Evolutionary conservation across 1,140 invertebrate species (phyloP).

Genomic region (Eubasilissa regina): DNA sequence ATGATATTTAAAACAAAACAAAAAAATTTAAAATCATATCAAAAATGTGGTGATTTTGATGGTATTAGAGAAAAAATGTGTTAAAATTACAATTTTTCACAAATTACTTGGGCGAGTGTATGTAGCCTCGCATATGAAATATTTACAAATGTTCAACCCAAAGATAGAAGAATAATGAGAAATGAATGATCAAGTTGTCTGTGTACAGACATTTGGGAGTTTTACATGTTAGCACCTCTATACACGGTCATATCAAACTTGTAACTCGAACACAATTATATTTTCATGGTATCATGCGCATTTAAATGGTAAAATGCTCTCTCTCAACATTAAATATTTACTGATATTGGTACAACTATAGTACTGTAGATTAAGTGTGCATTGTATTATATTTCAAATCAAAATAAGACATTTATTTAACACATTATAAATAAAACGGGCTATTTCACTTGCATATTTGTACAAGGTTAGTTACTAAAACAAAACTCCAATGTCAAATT

Average conservation of each 20-base stretch:
- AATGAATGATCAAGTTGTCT: constrained; percentile 27
- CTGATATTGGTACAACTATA: no score
- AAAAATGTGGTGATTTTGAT: no score
- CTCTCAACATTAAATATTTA: no score
- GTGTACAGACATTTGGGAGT: constrained; percentile 16
- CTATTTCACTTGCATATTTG: no score
- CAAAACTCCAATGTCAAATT: constrained; percentile 13
- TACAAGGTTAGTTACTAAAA: background rate
- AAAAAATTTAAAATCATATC: no score
- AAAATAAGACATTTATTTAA: no score
- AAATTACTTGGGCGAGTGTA: constrained; percentile 7
- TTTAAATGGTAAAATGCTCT: background rate
- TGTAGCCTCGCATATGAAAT: constrained; percentile 26
- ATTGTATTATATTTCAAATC: no score
- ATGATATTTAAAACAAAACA: no score
- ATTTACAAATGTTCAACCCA: constrained; percentile 35
- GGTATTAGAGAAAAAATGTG: background rate
- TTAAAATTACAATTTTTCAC: constrained; percentile 11
- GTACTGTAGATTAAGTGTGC: no score
- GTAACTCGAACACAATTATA: constrained; percentile 32
- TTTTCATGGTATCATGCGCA: constrained; percentile 15
- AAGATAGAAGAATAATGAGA: background rate
- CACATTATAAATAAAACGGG: no score
- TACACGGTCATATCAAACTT: constrained; percentile 21
- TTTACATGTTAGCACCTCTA: constrained; percentile 35